Evolutionary conservation across 1,140 invertebrate genomes (phyloP).

Genomic region (Oncopeltus fasciatus): DNA sequence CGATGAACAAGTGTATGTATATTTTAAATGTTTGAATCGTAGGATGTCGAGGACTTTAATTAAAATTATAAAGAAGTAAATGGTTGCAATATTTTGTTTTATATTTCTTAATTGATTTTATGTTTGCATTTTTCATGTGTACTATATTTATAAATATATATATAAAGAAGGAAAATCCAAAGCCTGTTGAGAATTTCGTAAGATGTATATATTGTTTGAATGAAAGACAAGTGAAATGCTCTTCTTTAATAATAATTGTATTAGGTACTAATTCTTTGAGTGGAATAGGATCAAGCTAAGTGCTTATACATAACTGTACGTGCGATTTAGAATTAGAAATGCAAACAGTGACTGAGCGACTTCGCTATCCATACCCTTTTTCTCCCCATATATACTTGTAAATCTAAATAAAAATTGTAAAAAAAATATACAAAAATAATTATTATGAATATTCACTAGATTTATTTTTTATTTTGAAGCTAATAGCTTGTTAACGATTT

Average conservation of each 20-base stretch:
- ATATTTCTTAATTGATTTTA: neutral
- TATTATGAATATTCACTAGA: conserved; percentile 17
- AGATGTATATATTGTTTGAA: conserved; percentile 11
- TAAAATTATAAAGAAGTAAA: too few relatives aligned
- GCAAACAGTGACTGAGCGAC: conserved; percentile 13
- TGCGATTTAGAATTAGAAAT: conserved; percentile 18
- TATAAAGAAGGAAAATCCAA: neutral
- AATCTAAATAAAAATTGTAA: conserved; percentile 12
- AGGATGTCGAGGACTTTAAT: too few relatives aligned
- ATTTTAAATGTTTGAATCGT: too few relatives aligned
- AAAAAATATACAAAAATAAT: conserved; percentile 14
- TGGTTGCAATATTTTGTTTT: neutral
- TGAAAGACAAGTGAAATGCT: conserved; percentile 14
- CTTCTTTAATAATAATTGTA: conserved; percentile 17
- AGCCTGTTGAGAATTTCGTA: conserved; percentile 9
- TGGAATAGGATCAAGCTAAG: conserved; percentile 18
- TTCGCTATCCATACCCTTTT: neutral
- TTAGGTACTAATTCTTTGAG: conserved; percentile 22
- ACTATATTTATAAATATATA: too few relatives aligned
- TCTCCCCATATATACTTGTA: conserved; percentile 15
- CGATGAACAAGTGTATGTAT: too few relatives aligned
- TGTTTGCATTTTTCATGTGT: conserved; percentile 5
- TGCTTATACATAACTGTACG: conserved; percentile 21
- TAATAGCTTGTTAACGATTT: conserved; percentile 15
- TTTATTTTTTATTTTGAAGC: conserved; percentile 17